phyloP scores from a whole-genome alignment of 2,797 vertebrate species.

The Danio jaintianensis region DNA sequence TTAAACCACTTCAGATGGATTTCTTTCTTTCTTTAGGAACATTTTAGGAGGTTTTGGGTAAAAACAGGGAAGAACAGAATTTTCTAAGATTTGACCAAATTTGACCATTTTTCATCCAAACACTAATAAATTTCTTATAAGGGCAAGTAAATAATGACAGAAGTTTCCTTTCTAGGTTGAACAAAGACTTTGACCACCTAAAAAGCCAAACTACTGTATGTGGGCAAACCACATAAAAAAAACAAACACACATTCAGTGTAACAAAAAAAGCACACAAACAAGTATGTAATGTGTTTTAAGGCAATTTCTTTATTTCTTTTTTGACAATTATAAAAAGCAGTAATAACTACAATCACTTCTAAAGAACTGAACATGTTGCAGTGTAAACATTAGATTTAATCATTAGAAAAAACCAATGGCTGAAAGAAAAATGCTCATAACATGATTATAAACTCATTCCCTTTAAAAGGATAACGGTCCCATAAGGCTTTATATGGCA shows the following conservation, averaged over 20 bases:
- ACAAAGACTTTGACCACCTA: no score
- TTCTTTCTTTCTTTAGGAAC: no score
- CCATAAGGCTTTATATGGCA: neutral
- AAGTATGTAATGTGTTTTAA: neutral
- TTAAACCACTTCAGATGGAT: no score
- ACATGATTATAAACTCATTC: neutral
- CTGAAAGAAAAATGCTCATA: neutral
- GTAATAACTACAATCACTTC: neutral
- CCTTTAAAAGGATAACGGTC: neutral
- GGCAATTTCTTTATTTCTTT: conserved; percentile 19
- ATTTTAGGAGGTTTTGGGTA: no score
- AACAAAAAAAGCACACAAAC: neutral
- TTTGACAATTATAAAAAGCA: neutral
- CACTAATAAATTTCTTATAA: no score
- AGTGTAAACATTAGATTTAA: conserved; percentile 9
- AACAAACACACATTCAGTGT: neutral
- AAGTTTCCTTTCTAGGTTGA: no score
- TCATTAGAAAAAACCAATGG: neutral
- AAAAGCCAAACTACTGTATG: no score
- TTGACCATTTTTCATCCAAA: no score
- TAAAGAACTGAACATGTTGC: neutral
- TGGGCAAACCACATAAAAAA: neutral
- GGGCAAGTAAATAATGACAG: no score
- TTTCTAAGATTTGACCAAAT: no score
- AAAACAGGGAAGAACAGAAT: no score